Conservation (phyloP, 2,113 vertebrate species). For the Epinephelus lanceolatus region DNA sequence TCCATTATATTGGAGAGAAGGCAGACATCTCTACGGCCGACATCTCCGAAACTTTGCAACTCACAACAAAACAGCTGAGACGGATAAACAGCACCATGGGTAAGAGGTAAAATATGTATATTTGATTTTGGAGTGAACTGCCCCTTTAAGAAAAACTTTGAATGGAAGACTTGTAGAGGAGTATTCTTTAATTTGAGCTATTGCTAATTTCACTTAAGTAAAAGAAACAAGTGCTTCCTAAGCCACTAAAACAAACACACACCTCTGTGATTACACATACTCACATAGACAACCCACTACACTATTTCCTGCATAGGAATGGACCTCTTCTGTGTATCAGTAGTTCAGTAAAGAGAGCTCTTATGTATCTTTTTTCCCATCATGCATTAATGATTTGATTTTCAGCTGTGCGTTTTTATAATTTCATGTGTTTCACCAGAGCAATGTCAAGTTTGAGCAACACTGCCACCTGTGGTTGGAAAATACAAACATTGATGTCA, state of each 20-base stretch:
- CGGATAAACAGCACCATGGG: too few relatives aligned
- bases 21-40: too few relatives aligned
- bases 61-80: too few relatives aligned
- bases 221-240: not conserved
- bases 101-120: too few relatives aligned
- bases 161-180: not conserved
- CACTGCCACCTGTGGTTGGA: slow-evolving; percentile 44
- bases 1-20: too few relatives aligned
- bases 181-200: not conserved
- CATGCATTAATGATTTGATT: not conserved
- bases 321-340: not conserved
- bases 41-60: too few relatives aligned
- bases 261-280: not conserved
- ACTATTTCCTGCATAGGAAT: not conserved
- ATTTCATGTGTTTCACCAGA: not conserved
- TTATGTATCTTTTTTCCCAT: not conserved
- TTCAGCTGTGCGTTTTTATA: not conserved
- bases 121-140: too few relatives aligned
- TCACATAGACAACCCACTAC: not conserved
- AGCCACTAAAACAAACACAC: not conserved
- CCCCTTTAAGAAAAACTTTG: not conserved
- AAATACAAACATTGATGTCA: slow-evolving; percentile 3
- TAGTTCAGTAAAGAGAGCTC: not conserved
- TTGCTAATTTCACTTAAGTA: not conserved
- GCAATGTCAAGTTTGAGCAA: slow-evolving; percentile 4